phyloP scores from a whole-genome alignment of 2,888 invertebrate species.

The Protodeltote pygarga region DNA sequence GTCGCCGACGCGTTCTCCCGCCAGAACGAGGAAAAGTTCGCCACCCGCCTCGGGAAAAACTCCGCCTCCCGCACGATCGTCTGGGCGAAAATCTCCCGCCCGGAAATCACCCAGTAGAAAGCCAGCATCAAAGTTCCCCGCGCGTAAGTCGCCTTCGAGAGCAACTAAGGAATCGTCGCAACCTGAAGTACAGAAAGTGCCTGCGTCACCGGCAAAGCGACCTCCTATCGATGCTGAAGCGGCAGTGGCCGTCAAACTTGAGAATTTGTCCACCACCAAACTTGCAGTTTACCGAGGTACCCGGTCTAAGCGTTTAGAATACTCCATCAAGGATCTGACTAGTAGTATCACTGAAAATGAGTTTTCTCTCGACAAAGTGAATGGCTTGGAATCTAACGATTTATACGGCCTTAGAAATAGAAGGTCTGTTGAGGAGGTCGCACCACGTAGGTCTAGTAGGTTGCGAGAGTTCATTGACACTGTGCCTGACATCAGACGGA shows the following conservation, averaged over 20 bases:
- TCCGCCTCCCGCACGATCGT: conserved; percentile 63
- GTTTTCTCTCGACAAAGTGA: conserved; percentile 60
- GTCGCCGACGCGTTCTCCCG: conserved; percentile 81
- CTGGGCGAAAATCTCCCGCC: conserved; percentile 83
- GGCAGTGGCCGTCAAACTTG: conserved; percentile 61
- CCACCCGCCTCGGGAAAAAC: conserved; percentile 61
- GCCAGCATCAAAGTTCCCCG: conserved; percentile 72
- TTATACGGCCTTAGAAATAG: conserved; percentile 68
- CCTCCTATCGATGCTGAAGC: conserved; percentile 63
- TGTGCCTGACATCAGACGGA: conserved; percentile 68
- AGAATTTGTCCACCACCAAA: conserved; percentile 60
- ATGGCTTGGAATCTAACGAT: conserved; percentile 66
- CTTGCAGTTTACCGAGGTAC: conserved; percentile 64
- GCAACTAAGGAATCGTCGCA: conserved; percentile 61
- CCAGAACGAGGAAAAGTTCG: conserved; percentile 75
- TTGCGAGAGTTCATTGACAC: conserved; percentile 68
- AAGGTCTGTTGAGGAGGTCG: conserved; percentile 65
- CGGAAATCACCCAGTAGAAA: conserved; percentile 83
- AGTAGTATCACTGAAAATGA: conserved; percentile 54
- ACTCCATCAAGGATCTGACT: conserved; percentile 69
- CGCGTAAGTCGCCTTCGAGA: conserved; percentile 79
- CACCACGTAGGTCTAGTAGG: conserved; percentile 71
- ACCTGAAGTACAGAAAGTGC: conserved; percentile 33
- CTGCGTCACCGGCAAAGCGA: conserved; percentile 74
- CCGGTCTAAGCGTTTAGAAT: conserved; percentile 71